phyloP scores from a whole-genome alignment of 2,797 vertebrate species.

The Poeciliopsis turneri region DNA sequence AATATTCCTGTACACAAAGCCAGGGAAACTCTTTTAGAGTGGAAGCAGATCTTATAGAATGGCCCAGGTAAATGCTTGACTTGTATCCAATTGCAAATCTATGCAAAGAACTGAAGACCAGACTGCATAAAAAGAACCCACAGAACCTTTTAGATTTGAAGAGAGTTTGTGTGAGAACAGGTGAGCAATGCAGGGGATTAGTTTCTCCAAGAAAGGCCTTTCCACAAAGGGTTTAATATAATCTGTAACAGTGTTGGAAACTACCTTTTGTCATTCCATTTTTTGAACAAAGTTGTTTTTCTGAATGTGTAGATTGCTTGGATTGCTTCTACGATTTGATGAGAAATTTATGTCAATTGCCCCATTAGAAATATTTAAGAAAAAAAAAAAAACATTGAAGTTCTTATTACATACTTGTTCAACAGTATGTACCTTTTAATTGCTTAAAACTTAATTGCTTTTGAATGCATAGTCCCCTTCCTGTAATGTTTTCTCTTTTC shows the following conservation, averaged over 20 bases:
- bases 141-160: not conserved
- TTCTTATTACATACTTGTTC: not conserved
- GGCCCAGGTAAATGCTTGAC: not conserved
- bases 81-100: not conserved
- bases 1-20: not conserved
- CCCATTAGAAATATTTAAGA: not conserved
- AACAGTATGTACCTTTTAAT: not conserved
- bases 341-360: not conserved
- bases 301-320: not conserved
- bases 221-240: not conserved
- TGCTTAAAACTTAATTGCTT: too few species aligned
- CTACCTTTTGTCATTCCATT: not conserved
- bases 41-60: not conserved
- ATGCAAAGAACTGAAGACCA: not conserved
- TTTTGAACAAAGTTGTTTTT: not conserved
- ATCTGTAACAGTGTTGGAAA: not conserved
- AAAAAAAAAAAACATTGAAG: not conserved
- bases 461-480: not conserved
- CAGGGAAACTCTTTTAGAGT: not conserved
- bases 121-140: not conserved
- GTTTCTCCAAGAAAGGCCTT: not conserved
- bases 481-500: not conserved
- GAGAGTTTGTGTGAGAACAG: not conserved
- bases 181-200: not conserved
- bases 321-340: not conserved